Conservation (phyloP, 2,888 invertebrate genomes). For the Mycalesis mineus region DNA sequence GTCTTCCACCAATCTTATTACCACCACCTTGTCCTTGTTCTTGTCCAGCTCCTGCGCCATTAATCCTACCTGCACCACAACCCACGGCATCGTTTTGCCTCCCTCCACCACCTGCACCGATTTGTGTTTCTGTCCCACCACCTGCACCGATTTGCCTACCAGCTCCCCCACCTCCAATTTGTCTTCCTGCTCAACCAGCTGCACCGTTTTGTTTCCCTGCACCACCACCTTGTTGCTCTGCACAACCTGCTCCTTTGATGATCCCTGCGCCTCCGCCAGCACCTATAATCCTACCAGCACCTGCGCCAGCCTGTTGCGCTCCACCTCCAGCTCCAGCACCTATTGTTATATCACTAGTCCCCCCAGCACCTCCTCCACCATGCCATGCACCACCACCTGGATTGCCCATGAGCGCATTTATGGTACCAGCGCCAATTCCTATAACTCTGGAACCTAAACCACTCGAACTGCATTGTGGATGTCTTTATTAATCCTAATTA, state of each 20-base stretch:
- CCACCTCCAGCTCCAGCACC: constrained; percentile 38
- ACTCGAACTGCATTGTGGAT: constrained; percentile 38
- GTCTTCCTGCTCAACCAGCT: constrained; percentile 28
- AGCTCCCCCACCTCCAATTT: constrained; percentile 29
- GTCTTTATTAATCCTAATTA: constrained; percentile 24
- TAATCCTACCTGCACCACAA: neutral
- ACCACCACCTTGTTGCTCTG: constrained; percentile 18
- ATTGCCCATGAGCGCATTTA: constrained; percentile 61
- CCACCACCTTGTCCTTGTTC: constrained; percentile 46
- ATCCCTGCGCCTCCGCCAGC: constrained; percentile 33
- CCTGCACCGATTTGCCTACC: constrained; percentile 29
- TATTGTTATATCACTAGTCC: constrained; percentile 49
- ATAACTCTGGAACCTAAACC: constrained; percentile 61
- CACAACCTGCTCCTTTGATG: constrained; percentile 24
- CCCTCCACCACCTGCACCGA: constrained; percentile 27
- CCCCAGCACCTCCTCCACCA: constrained; percentile 40
- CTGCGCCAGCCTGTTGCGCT: constrained; percentile 36
- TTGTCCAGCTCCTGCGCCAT: constrained; percentile 32
- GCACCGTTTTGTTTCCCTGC: constrained; percentile 15
- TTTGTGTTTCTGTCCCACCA: constrained; percentile 18
- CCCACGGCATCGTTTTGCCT: neutral
- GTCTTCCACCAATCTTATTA: constrained; percentile 35
- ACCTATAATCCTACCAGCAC: constrained; percentile 32
- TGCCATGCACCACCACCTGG: constrained; percentile 36
- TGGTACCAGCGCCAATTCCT: constrained; percentile 60